These are phyloP conservation scores for Hylaeus anthracinus DNA, from an alignment of 1,140 invertebrate species.

Conservation along the genomic window DNA sequence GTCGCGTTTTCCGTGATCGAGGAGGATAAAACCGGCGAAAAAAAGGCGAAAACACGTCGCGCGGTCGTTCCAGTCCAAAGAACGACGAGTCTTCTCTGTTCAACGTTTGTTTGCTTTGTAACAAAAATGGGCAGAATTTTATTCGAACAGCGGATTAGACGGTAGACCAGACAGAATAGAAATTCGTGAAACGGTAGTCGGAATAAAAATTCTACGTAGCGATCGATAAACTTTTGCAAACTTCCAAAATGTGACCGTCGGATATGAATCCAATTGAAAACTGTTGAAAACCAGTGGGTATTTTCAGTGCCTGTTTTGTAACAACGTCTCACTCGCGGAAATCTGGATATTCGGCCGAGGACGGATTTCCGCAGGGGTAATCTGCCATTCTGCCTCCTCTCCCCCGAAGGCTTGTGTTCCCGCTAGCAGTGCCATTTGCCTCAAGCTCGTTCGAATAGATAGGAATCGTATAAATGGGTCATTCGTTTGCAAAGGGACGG, in stretches of 20 bases:
- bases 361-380: slow-evolving; percentile 59
- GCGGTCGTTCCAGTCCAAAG: slow-evolving; percentile 31
- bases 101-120: slow-evolving; percentile 52
- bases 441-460: slow-evolving; percentile 52
- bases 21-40: slow-evolving; percentile 2
- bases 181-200: too few relatives aligned
- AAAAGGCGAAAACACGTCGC: not conserved
- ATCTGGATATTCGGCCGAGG: slow-evolving; percentile 49
- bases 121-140: too few relatives aligned
- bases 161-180: too few relatives aligned
- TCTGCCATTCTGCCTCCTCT: slow-evolving; percentile 32
- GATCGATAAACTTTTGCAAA: too few relatives aligned
- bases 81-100: slow-evolving; percentile 45
- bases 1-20: slow-evolving; percentile 30
- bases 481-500: slow-evolving; percentile 41
- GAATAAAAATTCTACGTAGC: too few relatives aligned
- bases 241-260: too few relatives aligned
- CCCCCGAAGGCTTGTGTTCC: not conserved
- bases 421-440: slow-evolving; percentile 1
- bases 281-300: too few relatives aligned
- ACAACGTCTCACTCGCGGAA: slow-evolving; percentile 37
- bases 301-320: slow-evolving; percentile 18
- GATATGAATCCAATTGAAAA: too few relatives aligned
- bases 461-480: slow-evolving; percentile 60
- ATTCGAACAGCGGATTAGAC: too few relatives aligned